Evolutionary conservation across 2,113 vertebrate species (phyloP).

Genomic region (Pollimyrus isidori): DNA sequence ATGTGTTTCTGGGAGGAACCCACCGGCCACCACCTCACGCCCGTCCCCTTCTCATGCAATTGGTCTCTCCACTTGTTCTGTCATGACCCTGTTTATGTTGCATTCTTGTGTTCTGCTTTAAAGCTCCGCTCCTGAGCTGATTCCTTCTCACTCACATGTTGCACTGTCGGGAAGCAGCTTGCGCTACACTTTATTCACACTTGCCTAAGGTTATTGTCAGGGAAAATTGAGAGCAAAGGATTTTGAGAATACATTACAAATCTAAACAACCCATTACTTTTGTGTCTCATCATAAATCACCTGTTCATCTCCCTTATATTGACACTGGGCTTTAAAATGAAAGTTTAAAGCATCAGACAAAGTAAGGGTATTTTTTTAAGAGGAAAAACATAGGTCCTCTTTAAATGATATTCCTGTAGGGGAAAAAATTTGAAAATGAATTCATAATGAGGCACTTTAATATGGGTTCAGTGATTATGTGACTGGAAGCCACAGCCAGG

Average conservation of each 20-base stretch:
- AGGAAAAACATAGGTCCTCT: constrained; percentile 23
- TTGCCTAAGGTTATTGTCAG: neutral
- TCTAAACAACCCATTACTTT: neutral
- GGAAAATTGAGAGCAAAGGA: neutral
- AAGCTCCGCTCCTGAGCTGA: constrained; percentile 1
- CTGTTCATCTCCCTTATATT: neutral
- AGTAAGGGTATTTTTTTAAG: neutral
- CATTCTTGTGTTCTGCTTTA: neutral
- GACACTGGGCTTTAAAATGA: neutral
- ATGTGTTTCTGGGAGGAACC: neutral
- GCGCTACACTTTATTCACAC: neutral
- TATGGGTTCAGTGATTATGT: constrained; percentile 68
- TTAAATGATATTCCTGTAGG: constrained; percentile 43
- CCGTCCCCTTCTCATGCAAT: neutral
- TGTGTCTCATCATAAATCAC: neutral
- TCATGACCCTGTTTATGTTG: constrained; percentile 5
- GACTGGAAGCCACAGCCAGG: constrained; percentile 87
- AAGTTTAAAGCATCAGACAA: neutral
- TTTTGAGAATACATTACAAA: neutral
- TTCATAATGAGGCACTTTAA: constrained; percentile 71
- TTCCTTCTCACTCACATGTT: constrained; percentile 32
- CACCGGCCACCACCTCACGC: neutral
- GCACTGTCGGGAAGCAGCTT: neutral
- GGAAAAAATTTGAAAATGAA: constrained; percentile 53
- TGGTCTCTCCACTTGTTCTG: neutral